Conservation (phyloP, 2,113 vertebrate genomes). For the Otus sunia region DNA sequence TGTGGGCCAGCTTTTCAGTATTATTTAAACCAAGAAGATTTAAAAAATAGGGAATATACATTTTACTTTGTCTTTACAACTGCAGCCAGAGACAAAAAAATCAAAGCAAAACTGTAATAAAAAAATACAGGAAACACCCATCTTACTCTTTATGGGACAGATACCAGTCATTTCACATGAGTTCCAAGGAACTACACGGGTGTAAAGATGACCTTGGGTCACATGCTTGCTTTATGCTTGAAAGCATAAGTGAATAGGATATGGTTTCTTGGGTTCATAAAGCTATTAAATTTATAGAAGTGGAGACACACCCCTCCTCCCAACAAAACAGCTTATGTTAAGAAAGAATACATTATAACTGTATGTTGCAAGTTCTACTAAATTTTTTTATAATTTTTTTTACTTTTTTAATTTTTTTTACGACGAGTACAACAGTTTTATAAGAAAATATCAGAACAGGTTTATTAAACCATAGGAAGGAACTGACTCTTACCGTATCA, state of each 20-base stretch:
- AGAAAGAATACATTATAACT: neutral
- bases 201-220: neutral
- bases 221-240: neutral
- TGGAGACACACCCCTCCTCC: neutral
- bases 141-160: neutral
- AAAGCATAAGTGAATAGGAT: neutral
- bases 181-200: neutral
- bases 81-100: neutral
- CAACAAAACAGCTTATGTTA: neutral
- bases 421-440: neutral
- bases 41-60: neutral
- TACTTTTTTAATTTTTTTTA: no score
- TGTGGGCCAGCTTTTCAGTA: neutral
- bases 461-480: neutral
- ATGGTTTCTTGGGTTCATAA: neutral
- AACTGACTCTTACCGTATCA: conserved; percentile 83
- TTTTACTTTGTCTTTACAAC: neutral
- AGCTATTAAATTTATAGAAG: neutral
- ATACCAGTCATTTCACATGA: neutral
- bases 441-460: neutral
- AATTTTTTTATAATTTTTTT: no score
- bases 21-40: neutral
- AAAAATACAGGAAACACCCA: neutral
- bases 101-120: neutral
- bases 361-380: neutral